Percentiles rank a stretch among this genome's conserved stretches.
Evolutionary conservation across 2,888 invertebrate species (phyloP).

Genomic region (Platerodrilus igneus): DNA sequence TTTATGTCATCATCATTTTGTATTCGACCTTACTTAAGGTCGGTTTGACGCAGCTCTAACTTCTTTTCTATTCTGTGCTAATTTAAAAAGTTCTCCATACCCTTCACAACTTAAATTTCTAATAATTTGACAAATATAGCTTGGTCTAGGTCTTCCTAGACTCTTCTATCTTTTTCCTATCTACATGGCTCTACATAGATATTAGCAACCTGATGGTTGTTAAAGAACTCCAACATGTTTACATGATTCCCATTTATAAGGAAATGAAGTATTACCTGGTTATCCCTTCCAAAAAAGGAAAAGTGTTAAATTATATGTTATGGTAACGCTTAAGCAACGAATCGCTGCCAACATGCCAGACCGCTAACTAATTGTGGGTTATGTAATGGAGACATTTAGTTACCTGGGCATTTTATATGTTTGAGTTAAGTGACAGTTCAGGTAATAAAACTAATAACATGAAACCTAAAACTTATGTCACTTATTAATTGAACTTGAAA

Average conservation of each 20-base stretch:
- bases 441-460: background rate
- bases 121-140: too few species aligned
- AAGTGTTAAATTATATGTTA: too few species aligned
- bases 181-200: too few species aligned
- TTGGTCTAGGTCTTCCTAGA: too few species aligned
- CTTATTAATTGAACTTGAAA: background rate
- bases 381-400: too few species aligned
- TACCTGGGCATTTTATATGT: constrained; percentile 5
- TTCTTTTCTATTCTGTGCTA: background rate
- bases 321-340: background rate
- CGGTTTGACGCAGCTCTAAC: constrained; percentile 1
- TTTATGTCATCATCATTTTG: constrained; percentile 1
- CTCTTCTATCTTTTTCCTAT: too few species aligned
- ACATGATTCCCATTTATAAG: background rate
- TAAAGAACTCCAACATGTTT: background rate
- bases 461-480: constrained; percentile 1
- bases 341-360: background rate
- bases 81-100: too few species aligned
- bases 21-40: constrained; percentile 4
- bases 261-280: background rate
- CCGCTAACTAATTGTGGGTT: too few species aligned
- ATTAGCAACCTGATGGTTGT: too few species aligned
- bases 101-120: too few species aligned
- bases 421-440: constrained; percentile 1
- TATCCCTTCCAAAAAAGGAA: background rate